phyloP scores from a whole-genome alignment of 2,888 invertebrate species.

The Ochropleura leucogaster region DNA sequence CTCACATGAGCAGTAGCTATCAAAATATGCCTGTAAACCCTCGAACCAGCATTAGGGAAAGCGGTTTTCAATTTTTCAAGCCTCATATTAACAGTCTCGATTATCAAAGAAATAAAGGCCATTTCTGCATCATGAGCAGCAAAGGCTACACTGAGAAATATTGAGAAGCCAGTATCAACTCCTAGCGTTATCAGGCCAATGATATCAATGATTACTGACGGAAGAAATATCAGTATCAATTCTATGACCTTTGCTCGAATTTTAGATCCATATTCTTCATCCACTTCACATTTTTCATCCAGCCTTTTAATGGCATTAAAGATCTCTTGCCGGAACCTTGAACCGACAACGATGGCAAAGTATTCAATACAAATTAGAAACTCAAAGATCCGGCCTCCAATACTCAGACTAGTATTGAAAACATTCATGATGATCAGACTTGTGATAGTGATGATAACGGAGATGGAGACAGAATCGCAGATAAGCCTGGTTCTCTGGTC shows the following conservation, averaged over 20 bases:
- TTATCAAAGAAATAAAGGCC: conserved; percentile 72
- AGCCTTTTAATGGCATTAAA: conserved; percentile 70
- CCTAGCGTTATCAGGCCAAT: conserved; percentile 65
- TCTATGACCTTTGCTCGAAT: conserved; percentile 55
- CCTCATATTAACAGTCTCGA: conserved; percentile 77
- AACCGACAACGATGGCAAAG: conserved; percentile 58
- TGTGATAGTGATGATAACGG: conserved; percentile 42
- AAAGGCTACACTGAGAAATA: conserved; percentile 69
- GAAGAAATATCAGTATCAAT: conserved; percentile 52
- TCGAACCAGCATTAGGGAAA: conserved; percentile 68
- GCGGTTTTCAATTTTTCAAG: conserved; percentile 67
- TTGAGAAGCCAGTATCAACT: conserved; percentile 50
- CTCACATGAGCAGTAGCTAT: conserved; percentile 75
- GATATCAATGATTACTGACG: conserved; percentile 70
- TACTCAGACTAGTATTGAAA: conserved; percentile 42
- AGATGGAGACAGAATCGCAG: conserved; percentile 67
- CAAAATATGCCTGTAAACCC: conserved; percentile 77
- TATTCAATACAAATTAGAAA: conserved; percentile 64
- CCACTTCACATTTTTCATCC: conserved; percentile 73
- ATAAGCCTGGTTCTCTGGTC: conserved; percentile 58
- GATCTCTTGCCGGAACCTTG: conserved; percentile 61
- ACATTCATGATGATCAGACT: conserved; percentile 62
- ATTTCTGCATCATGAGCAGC: conserved; percentile 80
- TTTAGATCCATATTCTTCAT: conserved; percentile 59
- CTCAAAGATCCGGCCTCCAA: conserved; percentile 59